Conservation (phyloP, 2,113 vertebrate species). For the Dasyurus viverrinus region DNA sequence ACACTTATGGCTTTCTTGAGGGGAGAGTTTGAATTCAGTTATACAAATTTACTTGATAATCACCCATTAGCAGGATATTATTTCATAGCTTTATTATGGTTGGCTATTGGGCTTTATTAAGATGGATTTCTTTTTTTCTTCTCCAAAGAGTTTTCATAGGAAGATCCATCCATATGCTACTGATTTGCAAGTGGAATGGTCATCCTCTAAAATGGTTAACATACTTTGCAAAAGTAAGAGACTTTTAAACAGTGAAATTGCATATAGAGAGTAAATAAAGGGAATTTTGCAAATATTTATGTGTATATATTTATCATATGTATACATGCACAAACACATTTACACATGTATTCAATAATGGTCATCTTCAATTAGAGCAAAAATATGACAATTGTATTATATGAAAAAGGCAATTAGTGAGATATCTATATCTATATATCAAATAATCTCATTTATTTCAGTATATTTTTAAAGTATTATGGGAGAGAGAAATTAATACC, state of each 20-base stretch:
- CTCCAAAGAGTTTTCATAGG: neutral
- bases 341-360: neutral
- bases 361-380: neutral
- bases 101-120: neutral
- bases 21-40: constrained; percentile 4
- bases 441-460: neutral
- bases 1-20: neutral
- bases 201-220: neutral
- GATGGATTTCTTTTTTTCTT: constrained; percentile 11
- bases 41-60: neutral
- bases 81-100: neutral
- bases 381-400: neutral
- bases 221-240: neutral
- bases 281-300: neutral
- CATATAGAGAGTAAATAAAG: neutral
- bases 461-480: neutral
- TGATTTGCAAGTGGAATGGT: neutral
- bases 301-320: too few relatives aligned
- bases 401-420: neutral
- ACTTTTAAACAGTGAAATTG: neutral
- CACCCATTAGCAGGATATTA: neutral
- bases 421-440: too few relatives aligned
- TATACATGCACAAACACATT: too few relatives aligned
- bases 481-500: neutral
- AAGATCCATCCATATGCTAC: neutral